Evolutionary conservation across 2,797 vertebrate genomes (phyloP).

Genomic region (Aplochiton taeniatus): DNA sequence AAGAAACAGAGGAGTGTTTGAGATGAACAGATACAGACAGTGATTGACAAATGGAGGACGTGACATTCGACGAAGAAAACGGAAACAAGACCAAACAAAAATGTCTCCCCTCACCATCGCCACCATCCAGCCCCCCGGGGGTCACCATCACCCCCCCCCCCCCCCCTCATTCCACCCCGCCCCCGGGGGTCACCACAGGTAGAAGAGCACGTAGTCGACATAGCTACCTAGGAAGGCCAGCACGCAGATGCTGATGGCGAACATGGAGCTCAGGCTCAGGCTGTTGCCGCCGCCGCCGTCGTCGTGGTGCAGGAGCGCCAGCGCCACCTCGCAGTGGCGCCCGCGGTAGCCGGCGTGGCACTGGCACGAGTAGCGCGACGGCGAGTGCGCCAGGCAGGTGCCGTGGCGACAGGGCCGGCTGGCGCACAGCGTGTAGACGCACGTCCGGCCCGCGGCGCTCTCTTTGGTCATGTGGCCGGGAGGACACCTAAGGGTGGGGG

Average conservation of each 20-base stretch:
- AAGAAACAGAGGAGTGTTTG: not conserved
- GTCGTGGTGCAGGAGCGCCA: conserved; percentile 81
- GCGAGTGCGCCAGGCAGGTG: conserved; percentile 83
- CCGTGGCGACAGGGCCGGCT: conserved; percentile 83
- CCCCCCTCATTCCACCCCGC: no score
- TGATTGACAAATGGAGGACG: no score
- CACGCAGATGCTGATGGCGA: conserved; percentile 90
- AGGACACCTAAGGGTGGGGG: conserved; percentile 78
- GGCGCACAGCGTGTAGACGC: conserved; percentile 83
- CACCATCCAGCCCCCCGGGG: no score
- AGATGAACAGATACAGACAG: not conserved
- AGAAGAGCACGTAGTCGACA: conserved; percentile 74
- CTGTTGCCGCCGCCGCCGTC: conserved; percentile 77
- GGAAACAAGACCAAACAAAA: no score
- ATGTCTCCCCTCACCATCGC: no score
- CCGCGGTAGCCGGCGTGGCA: conserved; percentile 85
- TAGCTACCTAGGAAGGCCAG: conserved; percentile 90
- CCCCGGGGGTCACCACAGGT: conserved; percentile 79
- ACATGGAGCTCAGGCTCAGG: conserved; percentile 88
- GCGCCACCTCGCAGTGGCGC: conserved; percentile 80
- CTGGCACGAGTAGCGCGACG: conserved; percentile 81
- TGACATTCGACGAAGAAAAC: no score
- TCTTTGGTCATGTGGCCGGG: conserved; percentile 81
- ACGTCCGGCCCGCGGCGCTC: conserved; percentile 76
- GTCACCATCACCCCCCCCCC: no score